A percentile compares a stretch with the other conserved stretches of the same genome.
Conservation (phyloP, 2,113 vertebrate genomes). For the Dasyprocta punctata region DNA sequence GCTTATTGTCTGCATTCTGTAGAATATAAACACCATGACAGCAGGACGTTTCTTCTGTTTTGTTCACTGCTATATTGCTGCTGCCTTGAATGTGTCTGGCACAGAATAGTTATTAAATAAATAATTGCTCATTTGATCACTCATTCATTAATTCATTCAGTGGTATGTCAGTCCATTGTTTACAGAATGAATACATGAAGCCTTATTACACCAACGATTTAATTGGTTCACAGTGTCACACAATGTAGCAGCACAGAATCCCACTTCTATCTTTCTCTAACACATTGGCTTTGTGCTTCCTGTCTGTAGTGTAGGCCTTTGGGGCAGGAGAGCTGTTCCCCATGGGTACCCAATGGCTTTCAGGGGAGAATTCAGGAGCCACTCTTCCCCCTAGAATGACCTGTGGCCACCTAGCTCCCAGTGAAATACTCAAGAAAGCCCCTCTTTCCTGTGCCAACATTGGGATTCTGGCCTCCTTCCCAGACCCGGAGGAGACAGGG, state of each 20-base stretch:
- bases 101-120: neutral
- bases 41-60: neutral
- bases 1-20: neutral
- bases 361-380: neutral
- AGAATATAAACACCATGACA: neutral
- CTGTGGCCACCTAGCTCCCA: neutral
- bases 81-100: neutral
- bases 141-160: neutral
- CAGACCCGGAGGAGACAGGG: neutral
- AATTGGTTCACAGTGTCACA: conserved; percentile 5
- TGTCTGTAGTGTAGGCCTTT: neutral
- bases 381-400: fast-evolving
- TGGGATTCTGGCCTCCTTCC: neutral
- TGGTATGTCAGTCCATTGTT: neutral
- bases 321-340: neutral
- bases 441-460: neutral
- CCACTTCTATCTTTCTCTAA: neutral
- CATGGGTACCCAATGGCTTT: neutral
- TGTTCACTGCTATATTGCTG: neutral
- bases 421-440: neutral
- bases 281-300: neutral
- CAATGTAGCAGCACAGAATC: neutral
- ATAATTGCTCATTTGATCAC: neutral
- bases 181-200: neutral
- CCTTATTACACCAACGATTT: neutral